These are phyloP conservation scores for Ylistrum balloti DNA, from an alignment of 1,140 invertebrate genomes.

Conservation along the genomic window DNA sequence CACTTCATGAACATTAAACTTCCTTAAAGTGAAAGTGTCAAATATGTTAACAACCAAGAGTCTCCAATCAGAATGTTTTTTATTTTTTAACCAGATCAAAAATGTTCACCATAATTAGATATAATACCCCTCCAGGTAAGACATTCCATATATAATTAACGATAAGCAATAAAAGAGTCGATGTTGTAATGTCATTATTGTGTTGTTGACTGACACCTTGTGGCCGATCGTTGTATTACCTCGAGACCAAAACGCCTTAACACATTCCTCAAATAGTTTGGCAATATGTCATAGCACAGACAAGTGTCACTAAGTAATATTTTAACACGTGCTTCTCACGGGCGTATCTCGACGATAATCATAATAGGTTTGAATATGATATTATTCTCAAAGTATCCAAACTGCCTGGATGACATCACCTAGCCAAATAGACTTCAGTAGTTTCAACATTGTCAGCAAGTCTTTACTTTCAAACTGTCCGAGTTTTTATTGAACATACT, in stretches of 20 bases:
- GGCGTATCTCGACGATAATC: not conserved
- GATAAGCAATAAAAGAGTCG: not conserved
- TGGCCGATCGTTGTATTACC: not conserved
- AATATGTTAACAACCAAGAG: not conserved
- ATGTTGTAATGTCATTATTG: not conserved
- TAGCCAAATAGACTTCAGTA: too few species aligned
- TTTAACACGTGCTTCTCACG: not conserved
- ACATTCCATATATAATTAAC: not conserved
- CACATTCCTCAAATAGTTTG: constrained; percentile 25
- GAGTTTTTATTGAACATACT: too few species aligned
- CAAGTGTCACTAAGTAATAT: not conserved
- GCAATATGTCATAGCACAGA: constrained; percentile 25
- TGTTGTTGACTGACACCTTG: not conserved
- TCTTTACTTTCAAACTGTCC: too few species aligned
- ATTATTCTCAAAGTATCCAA: too few species aligned
- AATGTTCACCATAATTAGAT: not conserved
- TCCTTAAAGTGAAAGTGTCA: not conserved
- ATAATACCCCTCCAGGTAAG: not conserved
- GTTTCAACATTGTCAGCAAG: too few species aligned
- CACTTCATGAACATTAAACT: not conserved
- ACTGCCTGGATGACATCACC: too few species aligned
- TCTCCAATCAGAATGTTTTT: not conserved
- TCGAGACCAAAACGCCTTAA: not conserved
- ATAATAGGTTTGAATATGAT: too few species aligned
- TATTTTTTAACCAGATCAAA: not conserved